Evolutionary conservation across 1,140 invertebrate species (phyloP).

Genomic region (Aphelenchoides fujianensis): DNA sequence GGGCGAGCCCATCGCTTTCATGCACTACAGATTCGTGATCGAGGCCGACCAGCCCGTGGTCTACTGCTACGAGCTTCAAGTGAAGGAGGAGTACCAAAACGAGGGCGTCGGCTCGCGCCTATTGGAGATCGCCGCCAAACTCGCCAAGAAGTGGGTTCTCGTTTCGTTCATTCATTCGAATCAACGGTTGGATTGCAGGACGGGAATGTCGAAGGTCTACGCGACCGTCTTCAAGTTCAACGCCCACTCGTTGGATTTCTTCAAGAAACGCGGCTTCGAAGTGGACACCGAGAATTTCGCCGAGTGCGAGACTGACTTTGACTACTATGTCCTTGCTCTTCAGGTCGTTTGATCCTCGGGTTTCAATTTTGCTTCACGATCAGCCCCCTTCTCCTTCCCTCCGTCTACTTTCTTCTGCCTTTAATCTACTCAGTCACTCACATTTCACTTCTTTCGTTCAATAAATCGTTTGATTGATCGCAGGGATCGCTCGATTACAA

Average conservation of each 20-base stretch:
- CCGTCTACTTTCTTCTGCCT: too few species aligned
- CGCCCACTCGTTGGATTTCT: constrained; percentile 44
- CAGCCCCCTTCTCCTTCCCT: too few species aligned
- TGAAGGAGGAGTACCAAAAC: constrained; percentile 43
- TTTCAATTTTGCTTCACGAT: too few species aligned
- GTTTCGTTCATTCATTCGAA: constrained; percentile 15
- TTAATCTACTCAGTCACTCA: not conserved
- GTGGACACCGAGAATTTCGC: constrained; percentile 21
- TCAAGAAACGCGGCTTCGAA: constrained; percentile 46
- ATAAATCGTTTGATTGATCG: not conserved
- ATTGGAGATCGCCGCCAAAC: constrained; percentile 35
- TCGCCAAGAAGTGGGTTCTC: constrained; percentile 41
- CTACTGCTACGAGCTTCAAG: constrained; percentile 52
- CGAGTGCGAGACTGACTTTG: not conserved
- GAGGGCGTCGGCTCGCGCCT: constrained; percentile 46
- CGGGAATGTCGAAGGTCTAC: constrained; percentile 50
- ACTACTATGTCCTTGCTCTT: not conserved
- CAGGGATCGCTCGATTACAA: not conserved
- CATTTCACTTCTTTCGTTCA: not conserved
- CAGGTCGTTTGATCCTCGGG: too few species aligned
- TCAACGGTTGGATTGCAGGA: constrained; percentile 27
- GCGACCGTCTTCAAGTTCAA: constrained; percentile 56
- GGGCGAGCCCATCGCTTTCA: constrained; percentile 33
- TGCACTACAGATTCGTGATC: constrained; percentile 46
- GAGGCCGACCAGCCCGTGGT: constrained; percentile 23